Evolutionary conservation across 2,113 vertebrate genomes (phyloP), one percentile per base, ranked within the genome.

Genomic region (Sylvietta virens): DNA sequence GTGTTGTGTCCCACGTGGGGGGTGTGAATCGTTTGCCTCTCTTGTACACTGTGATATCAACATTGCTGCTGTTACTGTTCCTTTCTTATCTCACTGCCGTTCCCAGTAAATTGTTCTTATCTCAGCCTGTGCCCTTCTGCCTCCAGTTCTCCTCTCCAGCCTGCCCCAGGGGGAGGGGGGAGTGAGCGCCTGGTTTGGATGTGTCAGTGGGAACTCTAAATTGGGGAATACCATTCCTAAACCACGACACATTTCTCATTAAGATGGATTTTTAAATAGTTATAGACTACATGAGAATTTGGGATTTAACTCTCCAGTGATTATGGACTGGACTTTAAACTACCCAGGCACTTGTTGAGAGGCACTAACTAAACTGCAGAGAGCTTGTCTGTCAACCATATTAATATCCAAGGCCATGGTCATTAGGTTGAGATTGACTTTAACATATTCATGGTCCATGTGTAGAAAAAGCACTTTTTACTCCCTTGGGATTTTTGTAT

Each of bases 1-100:
- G 30, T 0, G 7, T 1, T 31, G 27, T 37, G 73, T 40, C 16
- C 60, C 54, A n/a, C 2, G 0, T 37, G 35, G 10, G 37, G 58
- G 27, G 8, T 33, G 31, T 19, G 76, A 72, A 44, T 19, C 2
- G 0, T 72, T 64, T 42, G 9, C 26, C 15, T 71, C 48, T 50
- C 50, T 37, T 23, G 26, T 20, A 6, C 35, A 37, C 22, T 42
- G 57, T 72, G 21, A 19, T 72, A 88, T 57, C 60, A 23, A 11
- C 57, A 80, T 33, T 72, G 31, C 31, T 57, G 42, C 58, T 65
- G 26, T 13, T 31, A 13, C 14, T 18, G 17, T 26, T 27, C 19
- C 35, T 56, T 72, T 35, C 35, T 64, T 50, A 57, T 64, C 44
- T 42, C 76, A 15, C 4, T 31, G 66, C 42, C 48, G 35, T 19